phyloP scores from a whole-genome alignment of 2,113 vertebrate species.

The Steatornis caripensis region DNA sequence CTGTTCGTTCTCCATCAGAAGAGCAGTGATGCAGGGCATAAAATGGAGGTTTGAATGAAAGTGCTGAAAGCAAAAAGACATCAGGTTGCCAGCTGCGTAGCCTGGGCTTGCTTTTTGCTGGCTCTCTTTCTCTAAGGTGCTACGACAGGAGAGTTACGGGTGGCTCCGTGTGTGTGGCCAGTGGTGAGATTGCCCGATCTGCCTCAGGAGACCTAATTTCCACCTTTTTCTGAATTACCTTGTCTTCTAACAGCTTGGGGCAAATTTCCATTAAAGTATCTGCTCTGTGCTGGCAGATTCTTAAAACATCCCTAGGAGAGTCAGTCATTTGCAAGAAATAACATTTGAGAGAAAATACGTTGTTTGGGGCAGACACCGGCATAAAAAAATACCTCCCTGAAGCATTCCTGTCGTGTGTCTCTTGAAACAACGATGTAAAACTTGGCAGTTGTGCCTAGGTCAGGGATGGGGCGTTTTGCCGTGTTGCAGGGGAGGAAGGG shows the following conservation, averaged over 20 bases:
- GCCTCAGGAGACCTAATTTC: neutral
- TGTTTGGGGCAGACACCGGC: neutral
- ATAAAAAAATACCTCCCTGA: neutral
- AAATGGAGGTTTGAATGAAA: neutral
- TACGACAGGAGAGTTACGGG: neutral
- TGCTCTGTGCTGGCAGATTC: neutral
- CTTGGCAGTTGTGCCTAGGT: neutral
- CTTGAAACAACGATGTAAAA: neutral
- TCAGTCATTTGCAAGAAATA: neutral
- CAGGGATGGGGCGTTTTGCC: neutral
- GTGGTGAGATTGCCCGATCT: neutral
- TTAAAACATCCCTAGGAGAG: neutral
- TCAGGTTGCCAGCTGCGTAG: neutral
- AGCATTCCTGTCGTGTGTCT: neutral
- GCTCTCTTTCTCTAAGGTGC: neutral
- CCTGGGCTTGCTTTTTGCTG: neutral
- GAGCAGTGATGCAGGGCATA: neutral
- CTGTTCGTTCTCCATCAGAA: neutral
- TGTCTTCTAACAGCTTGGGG: neutral
- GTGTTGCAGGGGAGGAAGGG: accelerated
- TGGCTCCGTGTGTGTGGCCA: neutral
- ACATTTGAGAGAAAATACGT: neutral
- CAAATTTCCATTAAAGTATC: neutral
- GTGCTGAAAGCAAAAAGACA: neutral
- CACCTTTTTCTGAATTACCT: neutral